Evolutionary conservation across 2,797 vertebrate species (phyloP).

Genomic region (Eupleurogrammus muticus): DNA sequence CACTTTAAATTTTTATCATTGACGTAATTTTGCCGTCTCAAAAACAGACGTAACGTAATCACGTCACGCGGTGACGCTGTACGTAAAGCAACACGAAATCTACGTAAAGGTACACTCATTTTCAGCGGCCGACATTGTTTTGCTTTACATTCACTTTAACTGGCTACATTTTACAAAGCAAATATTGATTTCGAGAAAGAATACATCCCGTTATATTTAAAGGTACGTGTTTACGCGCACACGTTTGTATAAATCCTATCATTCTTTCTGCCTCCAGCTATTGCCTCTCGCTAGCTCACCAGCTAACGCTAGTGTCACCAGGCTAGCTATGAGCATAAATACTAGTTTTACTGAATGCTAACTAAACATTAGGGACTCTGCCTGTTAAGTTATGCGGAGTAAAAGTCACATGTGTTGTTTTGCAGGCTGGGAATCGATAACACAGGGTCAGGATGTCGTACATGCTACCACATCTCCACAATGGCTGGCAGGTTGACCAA

Average conservation of each 20-base stretch:
- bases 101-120: background rate
- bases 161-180: background rate
- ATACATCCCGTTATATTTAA: background rate
- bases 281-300: background rate
- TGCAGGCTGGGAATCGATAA: constrained; percentile 6
- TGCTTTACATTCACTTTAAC: background rate
- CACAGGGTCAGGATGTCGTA: constrained; percentile 90
- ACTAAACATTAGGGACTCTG: fast-evolving
- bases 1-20: background rate
- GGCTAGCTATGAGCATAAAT: background rate
- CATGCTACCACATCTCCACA: constrained; percentile 98
- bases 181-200: background rate
- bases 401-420: background rate
- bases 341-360: fast-evolving
- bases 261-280: background rate
- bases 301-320: background rate
- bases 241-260: fast-evolving
- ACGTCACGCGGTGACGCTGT: constrained; percentile 23
- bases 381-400: fast-evolving
- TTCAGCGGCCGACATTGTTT: background rate
- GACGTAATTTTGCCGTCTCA: background rate
- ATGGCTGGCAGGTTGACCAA: constrained; percentile 99
- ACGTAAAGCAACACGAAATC: background rate
- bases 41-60: constrained; percentile 1
- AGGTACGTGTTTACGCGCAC: constrained; percentile 14